phyloP scores from a whole-genome alignment of 2,888 invertebrate genomes.

The Dolichopus griseipennis region DNA sequence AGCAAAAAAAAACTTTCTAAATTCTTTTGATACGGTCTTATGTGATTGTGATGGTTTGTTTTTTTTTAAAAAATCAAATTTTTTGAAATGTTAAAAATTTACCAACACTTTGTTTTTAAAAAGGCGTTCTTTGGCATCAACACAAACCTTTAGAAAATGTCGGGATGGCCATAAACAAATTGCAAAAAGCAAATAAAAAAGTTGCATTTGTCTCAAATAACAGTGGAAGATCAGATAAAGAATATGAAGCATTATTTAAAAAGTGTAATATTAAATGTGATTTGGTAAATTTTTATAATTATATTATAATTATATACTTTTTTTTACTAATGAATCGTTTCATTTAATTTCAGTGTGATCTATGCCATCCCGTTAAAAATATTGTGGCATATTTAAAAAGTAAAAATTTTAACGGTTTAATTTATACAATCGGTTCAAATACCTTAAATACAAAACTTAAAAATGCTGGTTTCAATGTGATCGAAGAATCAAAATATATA shows the following conservation, averaged over 20 bases:
- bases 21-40: constrained; percentile 49
- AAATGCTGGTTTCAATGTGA: constrained; percentile 40
- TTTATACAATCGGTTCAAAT: constrained; percentile 40
- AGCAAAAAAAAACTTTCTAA: constrained; percentile 38
- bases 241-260: constrained; percentile 20
- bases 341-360: constrained; percentile 34
- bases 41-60: constrained; percentile 52
- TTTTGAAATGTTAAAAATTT: no score
- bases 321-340: no score
- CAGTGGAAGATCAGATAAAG: constrained; percentile 30
- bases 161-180: constrained; percentile 32
- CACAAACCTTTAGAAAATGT: constrained; percentile 33
- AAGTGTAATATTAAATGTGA: no score
- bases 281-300: no score
- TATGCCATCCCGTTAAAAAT: constrained; percentile 43
- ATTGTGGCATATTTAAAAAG: constrained; percentile 44
- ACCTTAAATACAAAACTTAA: constrained; percentile 35
- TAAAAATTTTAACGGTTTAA: constrained; percentile 40
- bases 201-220: constrained; percentile 44
- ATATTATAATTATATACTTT: no score
- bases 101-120: no score
- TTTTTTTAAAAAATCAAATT: not conserved
- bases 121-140: constrained; percentile 40
- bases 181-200: constrained; percentile 41
- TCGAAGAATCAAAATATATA: constrained; percentile 36